phyloP scores from a whole-genome alignment of 2,888 invertebrate genomes.

The Leucoptera coffeella region DNA sequence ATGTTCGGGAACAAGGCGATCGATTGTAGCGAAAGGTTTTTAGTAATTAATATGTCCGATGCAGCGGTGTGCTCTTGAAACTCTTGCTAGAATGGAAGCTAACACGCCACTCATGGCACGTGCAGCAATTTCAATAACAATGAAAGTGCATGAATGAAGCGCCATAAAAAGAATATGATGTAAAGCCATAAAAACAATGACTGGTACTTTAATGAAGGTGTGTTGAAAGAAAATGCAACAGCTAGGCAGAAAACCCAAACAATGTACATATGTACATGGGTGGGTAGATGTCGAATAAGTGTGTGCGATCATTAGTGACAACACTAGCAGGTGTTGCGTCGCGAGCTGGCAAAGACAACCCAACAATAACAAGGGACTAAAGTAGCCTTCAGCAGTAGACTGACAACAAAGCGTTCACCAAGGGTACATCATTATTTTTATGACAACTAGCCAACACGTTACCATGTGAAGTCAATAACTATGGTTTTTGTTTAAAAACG shows the following conservation, averaged over 20 bases:
- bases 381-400: constrained; percentile 36
- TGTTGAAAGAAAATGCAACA: constrained; percentile 1
- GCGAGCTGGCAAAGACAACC: constrained; percentile 20
- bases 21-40: no score
- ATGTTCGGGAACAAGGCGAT: no score
- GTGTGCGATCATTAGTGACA: constrained; percentile 37
- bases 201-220: constrained; percentile 11
- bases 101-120: constrained; percentile 32
- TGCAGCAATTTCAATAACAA: constrained; percentile 48
- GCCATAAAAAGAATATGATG: constrained; percentile 40
- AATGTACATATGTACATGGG: no score
- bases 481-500: no score
- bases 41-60: no score
- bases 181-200: no score
- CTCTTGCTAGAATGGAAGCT: no score
- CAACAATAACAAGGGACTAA: constrained; percentile 45
- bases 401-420: constrained; percentile 32
- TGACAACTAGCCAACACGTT: no score
- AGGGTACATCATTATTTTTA: constrained; percentile 30
- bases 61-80: no score
- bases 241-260: no score
- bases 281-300: no score
- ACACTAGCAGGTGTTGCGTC: constrained; percentile 19
- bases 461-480: no score
- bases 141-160: constrained; percentile 34